Evolutionary conservation across 2,113 vertebrate species (phyloP).

Genomic region (Brachypodius melanocephalos): DNA sequence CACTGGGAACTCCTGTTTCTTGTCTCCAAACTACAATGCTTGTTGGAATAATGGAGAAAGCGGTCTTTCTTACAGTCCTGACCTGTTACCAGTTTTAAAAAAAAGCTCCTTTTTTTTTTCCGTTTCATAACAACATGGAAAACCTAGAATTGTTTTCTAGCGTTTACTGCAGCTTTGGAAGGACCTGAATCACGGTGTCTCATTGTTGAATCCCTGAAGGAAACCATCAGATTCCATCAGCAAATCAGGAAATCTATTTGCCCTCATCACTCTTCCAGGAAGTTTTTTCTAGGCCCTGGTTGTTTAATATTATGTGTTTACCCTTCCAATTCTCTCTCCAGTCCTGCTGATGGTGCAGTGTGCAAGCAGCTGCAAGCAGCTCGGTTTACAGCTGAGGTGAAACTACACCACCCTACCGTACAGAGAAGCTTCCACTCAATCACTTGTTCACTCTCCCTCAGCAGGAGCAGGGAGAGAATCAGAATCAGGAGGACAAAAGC

Average conservation of each 20-base stretch:
- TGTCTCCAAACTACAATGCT: background rate
- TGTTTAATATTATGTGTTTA: background rate
- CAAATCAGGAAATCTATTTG: background rate
- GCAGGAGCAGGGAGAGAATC: background rate
- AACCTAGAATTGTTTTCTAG: background rate
- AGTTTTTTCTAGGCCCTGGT: background rate
- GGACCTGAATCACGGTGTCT: background rate
- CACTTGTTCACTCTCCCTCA: background rate
- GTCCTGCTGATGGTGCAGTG: background rate
- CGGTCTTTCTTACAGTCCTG: background rate
- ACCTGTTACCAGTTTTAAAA: background rate
- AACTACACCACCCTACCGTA: background rate
- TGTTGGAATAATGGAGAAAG: background rate
- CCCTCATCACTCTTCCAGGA: background rate
- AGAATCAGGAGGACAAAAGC: background rate
- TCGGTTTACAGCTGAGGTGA: background rate
- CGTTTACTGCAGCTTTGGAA: background rate
- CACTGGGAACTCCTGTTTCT: background rate
- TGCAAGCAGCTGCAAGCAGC: fast-evolving
- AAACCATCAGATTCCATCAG: background rate
- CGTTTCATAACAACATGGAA: background rate
- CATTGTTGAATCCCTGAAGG: background rate
- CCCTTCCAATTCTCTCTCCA: background rate
- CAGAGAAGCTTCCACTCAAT: background rate
- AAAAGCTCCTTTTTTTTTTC: background rate